Base-by-base conservation (phyloP, 2,888 invertebrate species). In the Dastarcus helophoroides region DNA sequence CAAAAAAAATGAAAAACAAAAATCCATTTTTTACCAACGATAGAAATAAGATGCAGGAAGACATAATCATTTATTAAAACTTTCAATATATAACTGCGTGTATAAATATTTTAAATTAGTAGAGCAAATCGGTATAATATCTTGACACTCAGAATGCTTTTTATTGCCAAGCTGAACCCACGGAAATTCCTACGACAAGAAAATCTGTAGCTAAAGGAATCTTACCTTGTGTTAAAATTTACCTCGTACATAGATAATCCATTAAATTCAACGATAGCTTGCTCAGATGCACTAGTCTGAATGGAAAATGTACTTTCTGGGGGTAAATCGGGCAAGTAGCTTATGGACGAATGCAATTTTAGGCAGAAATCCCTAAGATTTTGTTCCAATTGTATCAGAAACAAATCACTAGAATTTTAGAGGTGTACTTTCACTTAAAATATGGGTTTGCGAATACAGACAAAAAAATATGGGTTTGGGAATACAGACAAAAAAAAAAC, bases 301-400 rank as follows among this genome's bases (percentile, higher is more conserved):
- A 79, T 68, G n/a, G 63, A 61, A 51, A 79, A 79, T 40, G 68
- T 70, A 28, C 64, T 53, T 36, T 71, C 65, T 27, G 67, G 63
- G 4, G 73, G 67, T 26, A 72, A 44, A 31, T 62, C 52, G 29
- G 64, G 57, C 17, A 74, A 61, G 39, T 66, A 67, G 16, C 58
- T 50, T 32, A 60, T 57, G 13, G 65, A 49, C 32, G 66, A 62
- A 1, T 71, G 59, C 25, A 79, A 46, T 43, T 69, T 72, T 14
- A 79, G 54, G 37, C 70, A 73, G 49, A 76, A 70, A 4, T 69
- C 66, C 31, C 75, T 63, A 32, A 79, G 56, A 41, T 66, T 66
- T 50, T 74, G 70, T 49, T 79, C 77, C 3, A 68, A 58, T 44
- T 72, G 66, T 9, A 75, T 54, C 40, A 75, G 67, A 56, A 76